These are phyloP conservation scores for Drosophila fulvimacula DNA, from an alignment of 2,888 invertebrate genomes.

Conservation along the genomic window DNA sequence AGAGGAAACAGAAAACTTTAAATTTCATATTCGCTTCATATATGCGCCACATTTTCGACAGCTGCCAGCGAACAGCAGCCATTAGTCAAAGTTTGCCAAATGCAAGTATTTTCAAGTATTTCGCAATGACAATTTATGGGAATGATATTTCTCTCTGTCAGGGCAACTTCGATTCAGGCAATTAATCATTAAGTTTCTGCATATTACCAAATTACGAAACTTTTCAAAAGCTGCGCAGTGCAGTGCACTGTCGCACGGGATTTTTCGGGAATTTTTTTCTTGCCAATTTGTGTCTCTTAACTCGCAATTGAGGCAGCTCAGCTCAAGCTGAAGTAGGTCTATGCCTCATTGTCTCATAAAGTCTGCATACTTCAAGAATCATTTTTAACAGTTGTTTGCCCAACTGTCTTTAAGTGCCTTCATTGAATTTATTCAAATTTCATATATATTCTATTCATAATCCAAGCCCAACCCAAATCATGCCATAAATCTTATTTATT, in stretches of 20 bases:
- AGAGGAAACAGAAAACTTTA: too few species aligned
- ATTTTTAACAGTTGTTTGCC: too few species aligned
- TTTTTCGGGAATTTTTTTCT: background rate
- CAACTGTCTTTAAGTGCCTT: too few species aligned
- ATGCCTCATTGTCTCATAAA: too few species aligned
- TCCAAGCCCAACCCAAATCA: too few species aligned
- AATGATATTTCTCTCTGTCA: background rate
- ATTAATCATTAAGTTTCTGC: conserved; percentile 1
- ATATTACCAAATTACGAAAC: background rate
- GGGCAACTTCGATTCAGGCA: background rate
- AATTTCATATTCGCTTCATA: too few species aligned
- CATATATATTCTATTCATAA: too few species aligned
- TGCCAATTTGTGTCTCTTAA: background rate
- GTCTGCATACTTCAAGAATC: too few species aligned
- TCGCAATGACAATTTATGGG: background rate
- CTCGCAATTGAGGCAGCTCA: too few species aligned
- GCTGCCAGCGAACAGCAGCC: background rate
- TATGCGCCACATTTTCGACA: background rate
- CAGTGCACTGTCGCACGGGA: background rate
- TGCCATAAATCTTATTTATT: too few species aligned
- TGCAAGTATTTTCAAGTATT: background rate
- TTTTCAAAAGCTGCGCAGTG: background rate
- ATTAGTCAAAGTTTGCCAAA: background rate
- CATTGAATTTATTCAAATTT: too few species aligned
- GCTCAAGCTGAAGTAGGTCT: too few species aligned